These are phyloP conservation scores for Pachyrhynchus sulphureomaculatus DNA, from an alignment of 1,140 invertebrate species.

Conservation along the genomic window DNA sequence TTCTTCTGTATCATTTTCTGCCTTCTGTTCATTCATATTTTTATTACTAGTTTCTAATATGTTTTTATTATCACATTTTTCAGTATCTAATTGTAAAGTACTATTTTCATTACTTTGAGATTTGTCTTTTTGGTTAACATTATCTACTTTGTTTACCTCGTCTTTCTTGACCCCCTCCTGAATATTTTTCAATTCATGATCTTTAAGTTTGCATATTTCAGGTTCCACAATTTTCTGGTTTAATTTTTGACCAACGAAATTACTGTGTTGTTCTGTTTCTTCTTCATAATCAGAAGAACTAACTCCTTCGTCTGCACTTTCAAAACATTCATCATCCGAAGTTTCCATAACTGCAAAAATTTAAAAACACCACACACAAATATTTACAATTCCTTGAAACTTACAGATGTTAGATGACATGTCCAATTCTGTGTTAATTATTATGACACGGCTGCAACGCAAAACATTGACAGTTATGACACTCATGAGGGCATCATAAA, in stretches of 20 bases:
- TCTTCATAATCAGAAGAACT: constrained; percentile 57
- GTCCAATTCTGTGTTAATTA: background rate
- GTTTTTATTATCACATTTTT: too few species aligned
- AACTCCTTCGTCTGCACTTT: constrained; percentile 57
- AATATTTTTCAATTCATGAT: background rate
- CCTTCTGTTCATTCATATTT: too few species aligned
- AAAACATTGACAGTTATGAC: too few species aligned
- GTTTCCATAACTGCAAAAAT: constrained; percentile 60
- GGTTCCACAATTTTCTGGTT: constrained; percentile 9
- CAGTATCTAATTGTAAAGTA: too few species aligned
- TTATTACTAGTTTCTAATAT: too few species aligned
- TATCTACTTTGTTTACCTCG: background rate
- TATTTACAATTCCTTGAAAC: background rate
- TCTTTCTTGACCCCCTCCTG: too few species aligned
- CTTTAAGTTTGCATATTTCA: constrained; percentile 15
- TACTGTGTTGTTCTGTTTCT: constrained; percentile 12
- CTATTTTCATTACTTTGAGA: too few species aligned
- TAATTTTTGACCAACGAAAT: background rate
- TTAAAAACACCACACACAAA: background rate
- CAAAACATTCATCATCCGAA: constrained; percentile 71
- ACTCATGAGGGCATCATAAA: background rate
- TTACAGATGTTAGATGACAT: background rate
- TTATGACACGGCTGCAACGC: too few species aligned
- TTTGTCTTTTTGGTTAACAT: background rate
- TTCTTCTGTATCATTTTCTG: too few species aligned